These are phyloP conservation scores for Picus viridis DNA, from an alignment of 2,797 vertebrate genomes.

Conservation along the genomic window DNA sequence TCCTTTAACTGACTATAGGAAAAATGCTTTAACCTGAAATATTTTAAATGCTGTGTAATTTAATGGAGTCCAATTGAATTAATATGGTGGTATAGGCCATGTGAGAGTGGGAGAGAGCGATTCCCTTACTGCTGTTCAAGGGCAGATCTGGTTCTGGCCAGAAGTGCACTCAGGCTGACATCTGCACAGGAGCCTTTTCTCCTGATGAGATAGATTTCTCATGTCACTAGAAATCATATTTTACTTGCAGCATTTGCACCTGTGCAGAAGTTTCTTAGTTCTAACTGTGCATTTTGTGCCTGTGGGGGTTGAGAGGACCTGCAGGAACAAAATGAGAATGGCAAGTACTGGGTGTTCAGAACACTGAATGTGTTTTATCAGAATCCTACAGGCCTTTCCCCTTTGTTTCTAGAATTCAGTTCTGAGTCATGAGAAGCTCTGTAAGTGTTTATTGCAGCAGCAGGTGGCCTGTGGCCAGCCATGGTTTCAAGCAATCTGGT, in stretches of 20 bases:
- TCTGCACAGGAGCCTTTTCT: not conserved
- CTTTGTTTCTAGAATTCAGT: not conserved
- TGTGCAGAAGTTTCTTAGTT: not conserved
- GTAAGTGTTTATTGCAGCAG: not conserved
- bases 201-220: not conserved
- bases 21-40: not conserved
- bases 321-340: not conserved
- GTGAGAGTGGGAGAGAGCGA: not conserved
- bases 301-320: not conserved
- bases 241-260: not conserved
- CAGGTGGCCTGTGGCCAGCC: not conserved
- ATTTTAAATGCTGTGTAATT: not conserved
- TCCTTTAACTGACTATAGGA: not conserved
- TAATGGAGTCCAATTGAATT: not conserved
- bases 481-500: not conserved
- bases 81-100: not conserved
- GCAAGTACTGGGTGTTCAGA: not conserved
- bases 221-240: not conserved
- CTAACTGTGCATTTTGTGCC: not conserved
- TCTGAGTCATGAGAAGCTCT: not conserved
- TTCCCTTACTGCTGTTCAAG: not conserved
- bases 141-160: not conserved
- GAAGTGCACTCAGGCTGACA: fast-evolving
- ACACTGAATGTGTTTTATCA: not conserved
- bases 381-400: not conserved